phyloP scores from a whole-genome alignment of 2,797 vertebrate species.

The Trematomus bernacchii region DNA sequence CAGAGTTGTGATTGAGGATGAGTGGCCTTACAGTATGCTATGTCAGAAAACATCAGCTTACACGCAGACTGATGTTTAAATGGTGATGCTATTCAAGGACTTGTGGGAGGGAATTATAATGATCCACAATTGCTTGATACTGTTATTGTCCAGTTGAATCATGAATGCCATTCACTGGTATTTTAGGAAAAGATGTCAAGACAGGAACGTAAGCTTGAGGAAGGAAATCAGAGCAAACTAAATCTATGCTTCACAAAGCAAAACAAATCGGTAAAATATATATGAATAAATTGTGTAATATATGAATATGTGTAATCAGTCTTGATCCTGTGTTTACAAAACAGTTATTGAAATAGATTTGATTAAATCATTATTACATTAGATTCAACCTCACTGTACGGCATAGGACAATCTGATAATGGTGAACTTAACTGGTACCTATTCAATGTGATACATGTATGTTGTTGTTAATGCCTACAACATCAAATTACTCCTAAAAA shows the following conservation, averaged over 20 bases:
- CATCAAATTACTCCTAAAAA: no score
- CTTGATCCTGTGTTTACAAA: no score
- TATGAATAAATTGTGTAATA: constrained; percentile 15
- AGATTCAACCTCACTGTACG: no score
- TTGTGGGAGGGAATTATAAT: constrained; percentile 71
- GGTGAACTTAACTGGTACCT: no score
- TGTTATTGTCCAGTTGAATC: constrained; percentile 67
- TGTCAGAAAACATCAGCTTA: constrained; percentile 78
- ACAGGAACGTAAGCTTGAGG: constrained; percentile 56
- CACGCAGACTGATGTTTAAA: constrained; percentile 75
- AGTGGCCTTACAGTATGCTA: constrained; percentile 65
- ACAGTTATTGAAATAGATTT: no score
- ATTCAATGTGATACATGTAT: no score
- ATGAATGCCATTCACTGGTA: constrained; percentile 69
- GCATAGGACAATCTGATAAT: no score
- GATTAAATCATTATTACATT: no score
- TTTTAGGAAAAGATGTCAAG: constrained; percentile 78
- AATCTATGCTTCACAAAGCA: constrained; percentile 32
- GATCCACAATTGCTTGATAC: constrained; percentile 72
- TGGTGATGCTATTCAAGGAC: constrained; percentile 76
- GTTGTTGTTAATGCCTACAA: no score
- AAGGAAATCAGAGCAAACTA: constrained; percentile 53
- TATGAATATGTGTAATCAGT: background rate
- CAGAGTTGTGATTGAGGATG: constrained; percentile 65
- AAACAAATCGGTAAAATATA: no score